These are phyloP conservation scores for Myopa tessellatipennis DNA, from an alignment of 2,888 invertebrate species.

Conservation along the genomic window DNA sequence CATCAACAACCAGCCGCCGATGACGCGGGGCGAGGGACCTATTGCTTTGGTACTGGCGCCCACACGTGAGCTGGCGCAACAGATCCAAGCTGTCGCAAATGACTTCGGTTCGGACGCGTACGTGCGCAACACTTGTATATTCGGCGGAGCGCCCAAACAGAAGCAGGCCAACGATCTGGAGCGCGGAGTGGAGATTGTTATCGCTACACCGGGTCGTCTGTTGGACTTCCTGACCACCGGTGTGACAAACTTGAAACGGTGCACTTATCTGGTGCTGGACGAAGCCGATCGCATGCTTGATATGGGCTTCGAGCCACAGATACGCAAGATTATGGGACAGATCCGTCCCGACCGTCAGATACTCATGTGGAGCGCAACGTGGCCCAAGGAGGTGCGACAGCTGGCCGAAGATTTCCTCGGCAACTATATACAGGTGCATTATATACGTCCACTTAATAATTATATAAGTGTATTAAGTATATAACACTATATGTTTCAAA, in stretches of 20 bases:
- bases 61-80: slow-evolving; percentile 82
- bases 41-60: slow-evolving; percentile 84
- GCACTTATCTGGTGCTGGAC: slow-evolving; percentile 88
- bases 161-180: slow-evolving; percentile 78
- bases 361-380: slow-evolving; percentile 99
- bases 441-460: too few relatives aligned
- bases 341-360: slow-evolving; percentile 95
- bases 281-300: slow-evolving; percentile 96
- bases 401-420: slow-evolving; percentile 92
- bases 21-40: slow-evolving; percentile 84
- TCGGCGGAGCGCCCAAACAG: slow-evolving; percentile 91
- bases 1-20: slow-evolving; percentile 82
- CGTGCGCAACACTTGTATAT: slow-evolving; percentile 87
- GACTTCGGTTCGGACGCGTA: slow-evolving; percentile 84
- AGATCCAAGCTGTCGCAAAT: slow-evolving; percentile 84
- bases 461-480: too few relatives aligned
- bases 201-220: slow-evolving; percentile 89
- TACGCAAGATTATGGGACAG: slow-evolving; percentile 92
- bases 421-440: slow-evolving; percentile 74
- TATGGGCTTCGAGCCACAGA: slow-evolving; percentile 98
- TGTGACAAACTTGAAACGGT: slow-evolving; percentile 78
- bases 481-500: too few relatives aligned
- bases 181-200: slow-evolving; percentile 86
- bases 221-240: slow-evolving; percentile 86
- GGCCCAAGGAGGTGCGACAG: slow-evolving; percentile 95